Base-by-base conservation (phyloP, 2,113 vertebrate genomes). In the Erpornis zantholeuca region DNA sequence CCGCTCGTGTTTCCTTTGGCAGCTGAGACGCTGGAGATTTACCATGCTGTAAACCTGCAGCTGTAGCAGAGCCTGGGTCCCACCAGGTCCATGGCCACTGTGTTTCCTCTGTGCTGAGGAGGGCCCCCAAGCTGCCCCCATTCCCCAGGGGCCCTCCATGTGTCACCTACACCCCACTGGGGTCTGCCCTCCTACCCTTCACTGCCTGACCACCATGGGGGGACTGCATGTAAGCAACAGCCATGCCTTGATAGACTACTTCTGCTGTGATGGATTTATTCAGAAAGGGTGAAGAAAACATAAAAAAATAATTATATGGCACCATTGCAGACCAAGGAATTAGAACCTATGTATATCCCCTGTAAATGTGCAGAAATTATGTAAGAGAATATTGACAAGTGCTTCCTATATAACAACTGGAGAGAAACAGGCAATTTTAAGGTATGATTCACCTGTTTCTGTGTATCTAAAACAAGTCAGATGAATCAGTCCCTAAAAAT, bases 131-230 rank as follows among this genome's bases (percentile, higher is more conserved):
- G 36, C 38, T 69, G 35, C 3, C 11, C 15, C 49, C 44, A 4
- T 2, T 36, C 31, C 35, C 35, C 0, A n/a, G n/a, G n/a, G 0
- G 36, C 72, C 42, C 83, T 86, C 45, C 2, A 0, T 0, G 2
- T 84, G 77, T 81, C 72, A 50, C 52, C 38, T 22, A 35, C 56
- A 50, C 6, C 27, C 56, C 56, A 22, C 19, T 6, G 35, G n/a
- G 44, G 5, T 54, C 52, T 91, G 42, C 0, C 0, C 15, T 49
- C 22, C 47, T 21, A 4, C 40, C 22, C n/a, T 44, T 29, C 35
- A 13, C 38, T 78, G 64, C 56, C 64, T 50, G 33, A 52, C 9
- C 57, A 59, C 77, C 64, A 1, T 2, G 15, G 4, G 1, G 6
- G 12, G 11, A 36, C 28, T 7, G 36, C 59, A 28, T 0, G 0